These are phyloP conservation scores for Thamnophis elegans DNA, from an alignment of 2,797 vertebrate genomes.

Conservation along the genomic window DNA sequence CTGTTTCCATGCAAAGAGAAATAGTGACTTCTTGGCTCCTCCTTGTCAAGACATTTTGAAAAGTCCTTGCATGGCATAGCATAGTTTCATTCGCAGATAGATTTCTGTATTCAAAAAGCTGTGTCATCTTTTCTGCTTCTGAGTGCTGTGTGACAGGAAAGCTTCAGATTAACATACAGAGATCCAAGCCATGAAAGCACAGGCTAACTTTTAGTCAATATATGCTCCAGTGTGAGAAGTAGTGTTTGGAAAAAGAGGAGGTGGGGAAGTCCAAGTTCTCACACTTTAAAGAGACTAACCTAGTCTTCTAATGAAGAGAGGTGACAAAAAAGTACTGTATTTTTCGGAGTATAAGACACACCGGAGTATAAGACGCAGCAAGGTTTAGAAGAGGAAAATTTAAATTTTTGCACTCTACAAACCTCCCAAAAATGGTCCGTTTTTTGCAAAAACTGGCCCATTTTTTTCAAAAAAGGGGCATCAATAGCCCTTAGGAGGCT, in stretches of 20 bases:
- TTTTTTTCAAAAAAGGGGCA: too few relatives aligned
- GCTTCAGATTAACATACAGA: background rate
- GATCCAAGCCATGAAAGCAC: background rate
- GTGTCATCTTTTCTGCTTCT: background rate
- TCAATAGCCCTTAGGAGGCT: too few relatives aligned
- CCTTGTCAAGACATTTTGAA: background rate
- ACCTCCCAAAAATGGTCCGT: too few relatives aligned
- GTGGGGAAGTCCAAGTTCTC: background rate
- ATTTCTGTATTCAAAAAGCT: background rate
- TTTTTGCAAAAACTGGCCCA: too few relatives aligned
- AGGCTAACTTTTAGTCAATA: background rate
- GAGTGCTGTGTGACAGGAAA: background rate
- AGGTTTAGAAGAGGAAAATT: too few relatives aligned
- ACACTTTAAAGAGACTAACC: background rate
- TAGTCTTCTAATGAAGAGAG: background rate
- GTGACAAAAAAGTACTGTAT: background rate
- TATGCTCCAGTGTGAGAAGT: background rate
- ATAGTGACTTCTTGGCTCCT: background rate
- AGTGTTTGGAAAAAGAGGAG: background rate
- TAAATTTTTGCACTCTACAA: too few relatives aligned
- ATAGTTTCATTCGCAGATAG: background rate
- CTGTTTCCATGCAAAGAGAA: background rate
- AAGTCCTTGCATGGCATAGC: background rate
- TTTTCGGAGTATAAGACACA: too few relatives aligned
- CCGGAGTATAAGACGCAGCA: too few relatives aligned